Evolutionary conservation across 2,888 invertebrate genomes (phyloP).

Genomic region (Anticlea derivata): DNA sequence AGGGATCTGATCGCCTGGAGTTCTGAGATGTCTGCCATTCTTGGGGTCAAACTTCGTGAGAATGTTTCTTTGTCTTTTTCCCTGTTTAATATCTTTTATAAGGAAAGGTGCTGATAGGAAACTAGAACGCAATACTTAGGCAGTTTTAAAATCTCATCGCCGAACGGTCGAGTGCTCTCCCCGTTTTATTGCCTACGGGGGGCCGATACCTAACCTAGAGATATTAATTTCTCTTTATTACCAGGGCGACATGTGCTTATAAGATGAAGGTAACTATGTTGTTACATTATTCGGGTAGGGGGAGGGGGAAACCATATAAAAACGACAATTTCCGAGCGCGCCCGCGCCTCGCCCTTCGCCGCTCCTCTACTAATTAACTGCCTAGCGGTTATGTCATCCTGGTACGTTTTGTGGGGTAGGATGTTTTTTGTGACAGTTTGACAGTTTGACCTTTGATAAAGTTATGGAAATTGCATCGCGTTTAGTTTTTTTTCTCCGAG

Average conservation of each 20-base stretch:
- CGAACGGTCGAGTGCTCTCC: constrained; percentile 16
- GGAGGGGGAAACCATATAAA: constrained; percentile 78
- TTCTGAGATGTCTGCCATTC: no score
- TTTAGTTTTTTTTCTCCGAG: constrained; percentile 16
- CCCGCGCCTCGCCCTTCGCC: constrained; percentile 78
- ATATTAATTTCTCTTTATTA: constrained; percentile 78
- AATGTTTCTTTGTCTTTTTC: no score
- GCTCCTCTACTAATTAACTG: constrained; percentile 80
- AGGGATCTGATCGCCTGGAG: no score
- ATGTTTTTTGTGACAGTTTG: constrained; percentile 58
- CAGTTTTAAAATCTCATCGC: constrained; percentile 16
- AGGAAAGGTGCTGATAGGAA: no score
- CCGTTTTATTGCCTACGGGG: constrained; percentile 35
- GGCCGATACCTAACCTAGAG: constrained; percentile 47
- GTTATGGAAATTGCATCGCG: constrained; percentile 18
- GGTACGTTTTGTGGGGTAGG: constrained; percentile 71
- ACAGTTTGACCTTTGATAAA: constrained; percentile 51
- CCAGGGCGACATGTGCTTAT: constrained; percentile 73
- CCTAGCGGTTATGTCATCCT: constrained; percentile 81
- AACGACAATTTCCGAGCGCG: constrained; percentile 83
- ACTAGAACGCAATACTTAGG: no score
- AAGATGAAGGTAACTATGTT: constrained; percentile 77
- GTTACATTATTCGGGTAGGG: constrained; percentile 71
- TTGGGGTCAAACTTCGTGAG: no score
- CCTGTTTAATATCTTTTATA: no score